Evolutionary conservation across 1,140 invertebrate genomes (phyloP), one percentile per base, ranked within the genome.

Genomic region (Tribolium castaneum): DNA sequence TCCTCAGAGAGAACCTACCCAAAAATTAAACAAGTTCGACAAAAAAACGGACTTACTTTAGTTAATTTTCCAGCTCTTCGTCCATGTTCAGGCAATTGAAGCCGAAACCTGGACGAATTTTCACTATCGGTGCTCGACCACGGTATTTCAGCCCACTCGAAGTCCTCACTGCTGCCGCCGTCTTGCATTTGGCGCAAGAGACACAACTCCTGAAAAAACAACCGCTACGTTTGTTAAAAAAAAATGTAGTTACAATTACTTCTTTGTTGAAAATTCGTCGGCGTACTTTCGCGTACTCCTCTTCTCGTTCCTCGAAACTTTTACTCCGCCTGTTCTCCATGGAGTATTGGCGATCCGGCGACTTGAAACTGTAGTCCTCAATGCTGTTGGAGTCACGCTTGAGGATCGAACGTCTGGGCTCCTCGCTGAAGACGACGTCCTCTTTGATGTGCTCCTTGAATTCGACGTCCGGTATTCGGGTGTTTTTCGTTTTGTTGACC

Each of bases 291-390:
- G 96, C 94, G 86, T 97, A 97, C 79, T 97, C 95, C 82, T 94
- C 93, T 84, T 97, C 95, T 19, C 96, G 88, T 86, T 98, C 96
- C 86, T 98, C 96, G 83, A 97, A 94, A 81, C 95, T 97, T 86
- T 96, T 96, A 84, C 93, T 95, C 52, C 94, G 89, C 71, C 93
- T 89, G 76, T 90, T 92, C 78, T 93, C 92, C 66, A 91, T 90
- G 12, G 90, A 89, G 49, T 88, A 89, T 82, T 91, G 84, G 76
- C 92, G 85, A 80, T 94, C 93, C 0, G 86, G 85, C 34, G 88
- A 90, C 80, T 91, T 91, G 78, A 90, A 91, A 22, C 88, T 88
- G 72, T 88, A 90, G 78, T 95, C 93, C 80, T 96, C 95, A 82
- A 94, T 92, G 12, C 94, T 95, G 75, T 91, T 92, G 1, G 93